These are phyloP conservation scores for Drosophila pseudotalamancana DNA, from an alignment of 2,888 invertebrate species.

Conservation along the genomic window DNA sequence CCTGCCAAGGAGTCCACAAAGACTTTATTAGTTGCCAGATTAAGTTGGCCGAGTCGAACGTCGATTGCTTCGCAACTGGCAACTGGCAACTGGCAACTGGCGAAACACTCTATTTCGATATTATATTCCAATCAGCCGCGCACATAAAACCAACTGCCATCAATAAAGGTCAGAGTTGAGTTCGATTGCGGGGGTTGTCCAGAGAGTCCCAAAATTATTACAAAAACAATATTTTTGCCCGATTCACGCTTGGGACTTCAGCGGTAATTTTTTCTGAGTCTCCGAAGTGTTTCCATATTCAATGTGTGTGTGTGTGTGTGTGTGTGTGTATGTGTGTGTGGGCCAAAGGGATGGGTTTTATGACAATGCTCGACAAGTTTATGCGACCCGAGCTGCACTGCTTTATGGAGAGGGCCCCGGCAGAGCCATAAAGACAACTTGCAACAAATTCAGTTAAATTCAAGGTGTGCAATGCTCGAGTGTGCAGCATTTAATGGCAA, in stretches of 20 bases:
- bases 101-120: conserved; percentile 75
- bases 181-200: conserved; percentile 13
- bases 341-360: conserved; percentile 43
- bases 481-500: conserved; percentile 60
- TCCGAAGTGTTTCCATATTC: conserved; percentile 44
- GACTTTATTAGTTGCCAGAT: conserved; percentile 60
- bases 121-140: conserved; percentile 83
- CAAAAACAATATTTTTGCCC: conserved; percentile 21
- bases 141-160: conserved; percentile 83
- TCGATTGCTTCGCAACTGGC: too few relatives aligned
- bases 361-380: conserved; percentile 75
- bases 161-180: conserved; percentile 40
- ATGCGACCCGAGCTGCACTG: conserved; percentile 57
- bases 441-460: conserved; percentile 32
- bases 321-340: too few relatives aligned
- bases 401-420: conserved; percentile 58
- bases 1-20: conserved; percentile 47
- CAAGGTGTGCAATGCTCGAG: conserved; percentile 24
- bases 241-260: conserved; percentile 34
- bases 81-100: too few relatives aligned
- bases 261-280: conserved; percentile 17
- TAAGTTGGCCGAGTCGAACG: neutral
- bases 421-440: conserved; percentile 74
- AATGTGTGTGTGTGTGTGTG: too few relatives aligned
- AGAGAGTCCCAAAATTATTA: conserved; percentile 20